Evolutionary conservation across 2,797 vertebrate species (phyloP).

Genomic region (Lutjanus campechanus): DNA sequence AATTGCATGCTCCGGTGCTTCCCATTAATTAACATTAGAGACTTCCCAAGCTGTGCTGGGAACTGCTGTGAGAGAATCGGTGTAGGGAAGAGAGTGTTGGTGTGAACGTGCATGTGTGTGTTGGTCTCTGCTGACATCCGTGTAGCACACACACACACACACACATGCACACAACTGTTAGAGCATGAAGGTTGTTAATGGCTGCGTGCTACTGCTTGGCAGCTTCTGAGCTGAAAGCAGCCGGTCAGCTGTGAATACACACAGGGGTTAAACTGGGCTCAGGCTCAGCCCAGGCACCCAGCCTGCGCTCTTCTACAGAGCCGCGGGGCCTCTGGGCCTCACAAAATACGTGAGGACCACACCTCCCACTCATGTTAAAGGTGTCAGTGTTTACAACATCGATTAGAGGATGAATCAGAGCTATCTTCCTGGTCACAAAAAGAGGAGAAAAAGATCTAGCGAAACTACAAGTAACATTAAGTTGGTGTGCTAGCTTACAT

Average conservation of each 20-base stretch:
- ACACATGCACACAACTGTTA: not conserved
- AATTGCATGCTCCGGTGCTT: slow-evolving; percentile 63
- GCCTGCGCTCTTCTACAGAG: too few species aligned
- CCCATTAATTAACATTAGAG: slow-evolving; percentile 80
- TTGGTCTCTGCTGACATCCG: slow-evolving; percentile 21
- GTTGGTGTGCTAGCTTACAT: too few species aligned
- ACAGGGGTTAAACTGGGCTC: not conserved
- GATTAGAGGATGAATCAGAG: too few species aligned
- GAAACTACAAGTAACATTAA: too few species aligned
- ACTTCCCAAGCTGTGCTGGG: slow-evolving; percentile 55
- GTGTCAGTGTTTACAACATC: too few species aligned
- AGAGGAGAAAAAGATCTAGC: too few species aligned
- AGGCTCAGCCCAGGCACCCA: too few species aligned
- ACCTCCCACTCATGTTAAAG: too few species aligned
- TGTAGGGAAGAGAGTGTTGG: slow-evolving; percentile 17
- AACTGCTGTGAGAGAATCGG: slow-evolving; percentile 39
- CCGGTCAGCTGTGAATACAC: slow-evolving; percentile 4
- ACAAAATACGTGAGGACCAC: too few species aligned
- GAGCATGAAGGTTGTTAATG: slow-evolving; percentile 51
- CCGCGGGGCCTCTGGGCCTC: too few species aligned
- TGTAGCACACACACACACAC: not conserved
- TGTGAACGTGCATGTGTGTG: not conserved
- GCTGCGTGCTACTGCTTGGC: slow-evolving; percentile 11
- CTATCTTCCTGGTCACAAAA: too few species aligned
- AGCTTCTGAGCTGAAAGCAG: slow-evolving; percentile 23